Conservation (phyloP, 2,113 vertebrate genomes). For the Rhinoderma darwinii region DNA sequence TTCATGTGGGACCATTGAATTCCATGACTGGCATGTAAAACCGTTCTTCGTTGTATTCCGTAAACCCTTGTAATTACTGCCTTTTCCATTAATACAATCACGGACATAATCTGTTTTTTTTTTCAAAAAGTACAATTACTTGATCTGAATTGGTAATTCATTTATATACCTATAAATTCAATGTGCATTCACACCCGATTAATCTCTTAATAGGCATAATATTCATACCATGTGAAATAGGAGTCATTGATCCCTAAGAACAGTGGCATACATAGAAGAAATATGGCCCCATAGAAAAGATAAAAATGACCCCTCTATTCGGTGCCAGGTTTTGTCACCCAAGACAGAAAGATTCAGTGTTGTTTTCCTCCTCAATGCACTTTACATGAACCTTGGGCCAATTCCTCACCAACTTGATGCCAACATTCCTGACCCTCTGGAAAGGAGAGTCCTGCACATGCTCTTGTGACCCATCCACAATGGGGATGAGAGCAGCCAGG, state of each 20-base stretch:
- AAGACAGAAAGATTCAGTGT: too few species aligned
- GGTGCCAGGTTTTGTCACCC: too few species aligned
- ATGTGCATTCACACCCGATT: background rate
- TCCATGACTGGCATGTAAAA: slow-evolving; percentile 93
- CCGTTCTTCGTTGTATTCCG: slow-evolving; percentile 88
- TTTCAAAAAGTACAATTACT: background rate
- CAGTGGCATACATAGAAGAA: too few species aligned
- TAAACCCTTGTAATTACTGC: slow-evolving; percentile 88
- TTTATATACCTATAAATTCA: background rate
- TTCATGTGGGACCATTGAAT: slow-evolving; percentile 91
- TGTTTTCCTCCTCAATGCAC: too few species aligned
- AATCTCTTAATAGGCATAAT: background rate
- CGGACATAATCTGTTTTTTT: slow-evolving; percentile 82
- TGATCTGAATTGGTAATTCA: background rate
- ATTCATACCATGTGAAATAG: background rate
- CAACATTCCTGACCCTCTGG: too few species aligned
- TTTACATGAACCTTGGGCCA: too few species aligned
- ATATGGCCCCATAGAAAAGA: too few species aligned
- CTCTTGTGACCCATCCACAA: too few species aligned
- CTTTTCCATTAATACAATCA: slow-evolving; percentile 92
- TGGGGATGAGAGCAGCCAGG: too few species aligned
- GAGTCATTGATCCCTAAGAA: background rate
- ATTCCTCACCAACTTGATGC: too few species aligned
- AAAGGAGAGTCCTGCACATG: too few species aligned
- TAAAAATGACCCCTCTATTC: too few species aligned